These are phyloP conservation scores for Chelonia mydas DNA, from an alignment of 2,797 vertebrate species.

Conservation along the genomic window DNA sequence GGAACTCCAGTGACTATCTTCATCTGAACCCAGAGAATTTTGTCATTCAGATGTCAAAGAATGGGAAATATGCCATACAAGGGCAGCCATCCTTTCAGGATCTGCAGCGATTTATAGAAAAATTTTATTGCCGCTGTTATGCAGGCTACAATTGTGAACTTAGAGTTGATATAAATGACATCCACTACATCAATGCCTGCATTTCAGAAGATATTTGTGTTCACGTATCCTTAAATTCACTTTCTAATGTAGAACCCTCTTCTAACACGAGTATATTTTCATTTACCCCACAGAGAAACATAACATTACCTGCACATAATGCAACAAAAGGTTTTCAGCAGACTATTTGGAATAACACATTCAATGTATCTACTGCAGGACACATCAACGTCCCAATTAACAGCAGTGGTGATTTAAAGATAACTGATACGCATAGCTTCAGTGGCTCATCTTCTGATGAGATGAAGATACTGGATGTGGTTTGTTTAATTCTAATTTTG, in stretches of 20 bases:
- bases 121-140: conserved; percentile 86
- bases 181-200: conserved; percentile 62
- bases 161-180: conserved; percentile 17
- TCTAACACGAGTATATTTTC: conserved; percentile 14
- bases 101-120: conserved; percentile 74
- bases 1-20: conserved; percentile 84
- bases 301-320: conserved; percentile 33
- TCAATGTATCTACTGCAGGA: conserved; percentile 1
- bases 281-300: conserved; percentile 30
- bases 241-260: not conserved
- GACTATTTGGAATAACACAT: not conserved
- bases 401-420: conserved; percentile 15
- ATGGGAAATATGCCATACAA: conserved; percentile 73
- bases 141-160: conserved; percentile 75
- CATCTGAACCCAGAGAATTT: conserved; percentile 84
- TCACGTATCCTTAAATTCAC: conserved; percentile 42
- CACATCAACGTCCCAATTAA: not conserved
- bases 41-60: conserved; percentile 67
- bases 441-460: not conserved
- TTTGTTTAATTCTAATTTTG: conserved; percentile 27
- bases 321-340: conserved; percentile 19
- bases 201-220: conserved; percentile 72
- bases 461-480: not conserved
- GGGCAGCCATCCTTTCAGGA: conserved; percentile 82
- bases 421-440: conserved; percentile 34